Conservation (phyloP, 2,888 invertebrate species). For the Baronia brevicornis region DNA sequence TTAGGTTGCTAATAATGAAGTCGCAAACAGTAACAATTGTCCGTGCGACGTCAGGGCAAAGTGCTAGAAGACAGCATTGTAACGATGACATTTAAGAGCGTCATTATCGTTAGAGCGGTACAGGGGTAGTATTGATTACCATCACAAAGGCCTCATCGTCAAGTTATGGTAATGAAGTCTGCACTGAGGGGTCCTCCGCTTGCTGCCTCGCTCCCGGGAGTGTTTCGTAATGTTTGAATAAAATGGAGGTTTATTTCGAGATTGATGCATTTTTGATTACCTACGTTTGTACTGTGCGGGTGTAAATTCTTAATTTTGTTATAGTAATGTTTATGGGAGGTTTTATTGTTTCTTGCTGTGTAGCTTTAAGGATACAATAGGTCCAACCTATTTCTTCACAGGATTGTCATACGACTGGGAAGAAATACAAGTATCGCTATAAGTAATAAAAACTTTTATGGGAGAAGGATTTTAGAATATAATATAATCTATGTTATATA, state of each 20-base stretch:
- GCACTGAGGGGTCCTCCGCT: slow-evolving; percentile 5
- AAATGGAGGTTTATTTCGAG: slow-evolving; percentile 8
- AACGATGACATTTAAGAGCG: slow-evolving; percentile 11
- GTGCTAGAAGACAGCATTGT: too few relatives aligned
- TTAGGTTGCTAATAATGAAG: slow-evolving; percentile 1
- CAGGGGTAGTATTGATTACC: slow-evolving; percentile 22
- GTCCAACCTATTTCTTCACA: too few relatives aligned
- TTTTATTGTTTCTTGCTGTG: neutral
- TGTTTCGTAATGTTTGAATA: slow-evolving; percentile 22
- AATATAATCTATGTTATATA: too few relatives aligned
- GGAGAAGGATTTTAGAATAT: too few relatives aligned
- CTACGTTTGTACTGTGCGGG: neutral
- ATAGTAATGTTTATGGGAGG: neutral
- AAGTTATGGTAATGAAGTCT: slow-evolving; percentile 25
- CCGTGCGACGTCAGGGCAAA: too few relatives aligned
- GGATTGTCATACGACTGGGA: too few relatives aligned
- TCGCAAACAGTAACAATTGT: neutral
- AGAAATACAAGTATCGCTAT: too few relatives aligned
- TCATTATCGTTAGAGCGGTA: slow-evolving; percentile 18
- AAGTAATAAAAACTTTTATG: too few relatives aligned
- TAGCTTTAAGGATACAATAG: neutral
- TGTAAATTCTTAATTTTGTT: slow-evolving; percentile 2
- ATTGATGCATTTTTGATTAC: slow-evolving; percentile 16
- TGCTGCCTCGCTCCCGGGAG: slow-evolving; percentile 7
- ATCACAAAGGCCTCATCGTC: slow-evolving; percentile 28